These are phyloP conservation scores for Dendrocincla tyrannina DNA, from an alignment of 2,797 vertebrate genomes.

Conservation along the genomic window DNA sequence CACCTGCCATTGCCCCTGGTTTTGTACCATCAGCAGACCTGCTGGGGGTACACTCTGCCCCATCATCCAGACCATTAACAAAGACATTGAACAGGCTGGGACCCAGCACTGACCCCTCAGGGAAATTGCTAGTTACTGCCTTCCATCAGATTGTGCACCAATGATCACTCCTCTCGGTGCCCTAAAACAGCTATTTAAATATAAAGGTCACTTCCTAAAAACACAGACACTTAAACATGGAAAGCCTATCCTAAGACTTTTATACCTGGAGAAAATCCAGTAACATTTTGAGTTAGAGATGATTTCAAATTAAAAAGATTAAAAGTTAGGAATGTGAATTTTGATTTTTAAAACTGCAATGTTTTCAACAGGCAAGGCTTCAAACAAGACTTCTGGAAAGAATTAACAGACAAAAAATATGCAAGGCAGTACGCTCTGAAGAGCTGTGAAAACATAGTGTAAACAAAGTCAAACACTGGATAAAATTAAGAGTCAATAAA, in stretches of 20 bases:
- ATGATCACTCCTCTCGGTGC: too few species aligned
- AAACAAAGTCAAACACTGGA: not conserved
- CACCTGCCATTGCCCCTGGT: not conserved
- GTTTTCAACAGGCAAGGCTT: not conserved
- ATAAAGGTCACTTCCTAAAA: not conserved
- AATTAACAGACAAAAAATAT: not conserved
- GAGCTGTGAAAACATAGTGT: not conserved
- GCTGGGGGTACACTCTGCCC: not conserved
- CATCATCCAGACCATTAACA: not conserved
- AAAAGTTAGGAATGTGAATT: not conserved
- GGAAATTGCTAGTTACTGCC: not conserved
- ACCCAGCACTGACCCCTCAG: not conserved
- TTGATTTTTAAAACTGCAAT: not conserved
- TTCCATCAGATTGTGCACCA: not conserved
- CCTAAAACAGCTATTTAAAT: not conserved
- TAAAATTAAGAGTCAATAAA: slow-evolving; percentile 2
- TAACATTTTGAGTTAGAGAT: not conserved
- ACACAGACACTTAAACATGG: not conserved
- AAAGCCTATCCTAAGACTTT: not conserved
- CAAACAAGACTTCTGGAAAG: not conserved
- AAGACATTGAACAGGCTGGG: not conserved
- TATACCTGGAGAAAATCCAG: not conserved
- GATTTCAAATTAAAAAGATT: not conserved
- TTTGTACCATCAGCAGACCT: not conserved
- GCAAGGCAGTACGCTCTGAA: not conserved